Conservation (phyloP, 2,888 invertebrate genomes). For the Eupithecia centaureata region DNA sequence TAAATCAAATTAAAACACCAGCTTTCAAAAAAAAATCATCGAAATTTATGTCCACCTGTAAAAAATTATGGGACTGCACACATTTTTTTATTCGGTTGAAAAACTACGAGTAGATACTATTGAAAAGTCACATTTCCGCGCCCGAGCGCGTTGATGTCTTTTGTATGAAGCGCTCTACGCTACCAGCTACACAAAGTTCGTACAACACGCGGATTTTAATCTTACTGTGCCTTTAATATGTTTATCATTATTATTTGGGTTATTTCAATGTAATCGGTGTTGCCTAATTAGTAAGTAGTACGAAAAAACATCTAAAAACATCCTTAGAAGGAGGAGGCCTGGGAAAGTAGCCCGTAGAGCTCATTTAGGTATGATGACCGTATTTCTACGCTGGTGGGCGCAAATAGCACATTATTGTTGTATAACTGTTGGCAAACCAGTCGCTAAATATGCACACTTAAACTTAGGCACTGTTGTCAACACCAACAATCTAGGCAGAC, state of each 20-base stretch:
- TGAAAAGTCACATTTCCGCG: background rate
- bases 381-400: constrained; percentile 51
- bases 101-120: background rate
- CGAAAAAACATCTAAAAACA: constrained; percentile 38
- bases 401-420: constrained; percentile 38
- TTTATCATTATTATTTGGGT: background rate
- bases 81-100: too few species aligned
- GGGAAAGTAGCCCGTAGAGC: constrained; percentile 66
- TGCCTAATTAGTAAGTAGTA: background rate
- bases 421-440: constrained; percentile 36
- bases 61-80: too few species aligned
- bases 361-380: constrained; percentile 57
- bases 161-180: constrained; percentile 42
- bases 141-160: constrained; percentile 74
- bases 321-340: constrained; percentile 56
- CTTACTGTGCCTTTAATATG: background rate
- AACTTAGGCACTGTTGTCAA: constrained; percentile 4
- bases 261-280: background rate
- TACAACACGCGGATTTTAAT: background rate
- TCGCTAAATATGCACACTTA: constrained; percentile 19
- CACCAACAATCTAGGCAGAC: background rate
- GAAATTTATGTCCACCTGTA: too few species aligned
- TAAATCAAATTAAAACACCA: too few species aligned
- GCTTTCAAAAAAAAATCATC: too few species aligned
- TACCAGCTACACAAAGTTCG: background rate